Evolutionary conservation across 2,888 invertebrate species (phyloP), one percentile per base, ranked within the genome.

Genomic region (Drosophila vallismaia): DNA sequence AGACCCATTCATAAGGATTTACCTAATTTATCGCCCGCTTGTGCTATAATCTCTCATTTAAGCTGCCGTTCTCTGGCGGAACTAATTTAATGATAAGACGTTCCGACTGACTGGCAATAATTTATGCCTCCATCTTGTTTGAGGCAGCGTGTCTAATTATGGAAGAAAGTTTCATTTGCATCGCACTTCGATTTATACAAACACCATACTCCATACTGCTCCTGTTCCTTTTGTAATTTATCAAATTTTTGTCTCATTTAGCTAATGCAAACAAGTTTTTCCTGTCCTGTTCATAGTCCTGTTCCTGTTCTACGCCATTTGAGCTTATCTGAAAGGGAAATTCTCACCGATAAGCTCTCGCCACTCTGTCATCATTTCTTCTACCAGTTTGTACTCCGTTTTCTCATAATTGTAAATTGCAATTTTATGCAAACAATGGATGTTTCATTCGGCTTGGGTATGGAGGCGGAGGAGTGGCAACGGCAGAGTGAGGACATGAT

Each of bases 331-430:
- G 8, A 19, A 19, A 29, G 26, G 45, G 31, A 52, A 81, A 77
- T 72, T 67, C 63, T 68, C 40, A 9, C 29, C 31, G 60, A 62
- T 62, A 62, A 60, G 62, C 60, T 36, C n/a, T 10, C 36, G 26
- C 46, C 51, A n/a, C 58, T 26, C 69, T 69, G 57, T 68, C 68
- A 68, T 68, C 68, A 51, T 70, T 70, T 42, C 53, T 31, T 26
- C 24, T 9, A 14, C 45, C 9, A 44, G n/a, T 8, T 33, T 33
- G 38, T 29, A 45, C 56, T 48, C 74, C 70, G 79, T 77, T 86
- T 86, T 80, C 84, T 85, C 88, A 79, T 88, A 89, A 88, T 89
- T 84, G 86, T 89, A 89, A 88, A 88, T 89, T 88, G 89, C 89
- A 85, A 84, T 89, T 88, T 89, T 89, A 88, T 88, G 88, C 89